Base-by-base conservation (phyloP, 2,797 vertebrate genomes). In the Protosalanx chinensis region DNA sequence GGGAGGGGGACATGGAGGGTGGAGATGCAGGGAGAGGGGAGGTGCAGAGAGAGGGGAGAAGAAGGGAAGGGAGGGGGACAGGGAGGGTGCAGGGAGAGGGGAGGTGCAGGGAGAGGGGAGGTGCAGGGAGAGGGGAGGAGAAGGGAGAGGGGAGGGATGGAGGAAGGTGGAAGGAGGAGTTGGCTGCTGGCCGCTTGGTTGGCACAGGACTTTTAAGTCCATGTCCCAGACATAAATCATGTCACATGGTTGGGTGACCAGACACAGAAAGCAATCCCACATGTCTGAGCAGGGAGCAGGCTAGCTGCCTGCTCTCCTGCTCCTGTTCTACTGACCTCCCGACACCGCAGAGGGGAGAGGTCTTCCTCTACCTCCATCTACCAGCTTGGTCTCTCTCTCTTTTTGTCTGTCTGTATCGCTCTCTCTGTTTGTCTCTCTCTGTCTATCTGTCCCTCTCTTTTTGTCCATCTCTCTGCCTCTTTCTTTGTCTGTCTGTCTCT, bases 171-270 rank as follows among this genome's bases (percentile, higher is more conserved):
- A n/a, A n/a, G n/a, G n/a, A n/a, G n/a, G n/a, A 27, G 5, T 71
- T 64, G 61, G 32, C 58, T 76, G 70, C 76, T 72, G 63, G 62
- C 84, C 79, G 82, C 84, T 86, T 85, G 83, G 89, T 84, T 82
- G 85, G 82, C 70, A 82, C 86, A 84, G 87, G 83, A 86, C 85
- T 88, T 90, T 91, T 87, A 76, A 85, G 82, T 83, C 81, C 77
- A 70, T 73, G 61, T 76, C 79, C 84, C 71, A 2, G 76, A 90
- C 88, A 91, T 92, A 91, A 92, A 91, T 92, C 90, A 90, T 83
- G 83, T 87, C 81, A 78, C 82, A 89, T 73, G 82, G 86, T 79
- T 83, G 83, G 88, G 84, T 64, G 82, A 84, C 74, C 84, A 88
- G 79, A 89, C 76, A 81, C 77, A 46, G 73, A 73, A 79, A 76